These are phyloP conservation scores for Drosophila putrida DNA, from an alignment of 2,888 invertebrate genomes.

Conservation along the genomic window DNA sequence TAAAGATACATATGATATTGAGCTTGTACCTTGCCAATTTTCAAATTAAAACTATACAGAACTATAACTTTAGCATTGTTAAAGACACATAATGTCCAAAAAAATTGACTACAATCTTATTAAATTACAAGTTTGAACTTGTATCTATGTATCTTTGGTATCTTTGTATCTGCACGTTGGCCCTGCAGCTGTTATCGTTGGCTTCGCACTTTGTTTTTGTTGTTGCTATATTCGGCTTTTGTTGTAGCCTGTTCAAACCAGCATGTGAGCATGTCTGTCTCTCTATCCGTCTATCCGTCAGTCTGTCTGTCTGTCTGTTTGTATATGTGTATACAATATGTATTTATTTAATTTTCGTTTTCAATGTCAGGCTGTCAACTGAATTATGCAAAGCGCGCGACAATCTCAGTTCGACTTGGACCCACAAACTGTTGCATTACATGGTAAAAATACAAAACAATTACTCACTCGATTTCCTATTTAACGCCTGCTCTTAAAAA, in stretches of 20 bases:
- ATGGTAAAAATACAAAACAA: slow-evolving; percentile 49
- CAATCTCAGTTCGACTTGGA: slow-evolving; percentile 22
- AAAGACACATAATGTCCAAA: too few species aligned
- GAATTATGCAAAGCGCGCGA: slow-evolving; percentile 69
- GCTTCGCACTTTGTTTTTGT: slow-evolving; percentile 4
- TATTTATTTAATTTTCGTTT: slow-evolving; percentile 66
- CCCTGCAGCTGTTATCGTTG: slow-evolving; percentile 60
- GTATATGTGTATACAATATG: neutral
- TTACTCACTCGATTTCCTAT: slow-evolving; percentile 57
- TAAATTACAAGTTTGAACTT: slow-evolving; percentile 38
- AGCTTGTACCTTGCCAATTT: too few species aligned
- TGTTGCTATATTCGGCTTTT: slow-evolving; percentile 14
- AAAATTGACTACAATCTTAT: too few species aligned
- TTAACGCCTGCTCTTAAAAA: slow-evolving; percentile 36
- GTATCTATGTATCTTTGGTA: slow-evolving; percentile 31
- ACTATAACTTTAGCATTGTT: too few species aligned
- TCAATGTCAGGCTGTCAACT: slow-evolving; percentile 70
- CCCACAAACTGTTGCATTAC: slow-evolving; percentile 20
- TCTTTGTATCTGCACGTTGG: slow-evolving; percentile 40
- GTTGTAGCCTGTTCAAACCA: slow-evolving; percentile 9
- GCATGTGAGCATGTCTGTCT: slow-evolving; percentile 7
- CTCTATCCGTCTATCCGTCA: too few species aligned
- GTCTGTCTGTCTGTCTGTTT: too few species aligned
- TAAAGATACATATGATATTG: neutral
- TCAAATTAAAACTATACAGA: too few species aligned